Base-by-base conservation (phyloP, 2,113 vertebrate genomes). In the Platanista minor region DNA sequence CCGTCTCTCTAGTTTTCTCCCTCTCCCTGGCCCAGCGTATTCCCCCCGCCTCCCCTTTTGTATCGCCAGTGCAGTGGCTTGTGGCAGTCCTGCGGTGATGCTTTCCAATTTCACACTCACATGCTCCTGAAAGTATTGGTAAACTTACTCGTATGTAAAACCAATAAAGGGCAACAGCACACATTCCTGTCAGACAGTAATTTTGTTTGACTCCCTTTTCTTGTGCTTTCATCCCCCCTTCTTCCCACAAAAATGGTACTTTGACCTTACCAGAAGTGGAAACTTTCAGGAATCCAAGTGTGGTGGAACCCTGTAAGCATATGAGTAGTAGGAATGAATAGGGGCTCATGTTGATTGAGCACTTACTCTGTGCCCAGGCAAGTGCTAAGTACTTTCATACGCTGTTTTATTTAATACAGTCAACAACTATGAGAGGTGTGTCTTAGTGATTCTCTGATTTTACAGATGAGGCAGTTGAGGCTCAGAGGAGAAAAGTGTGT, bases 41-140 rank as follows among this genome's bases (percentile, higher is more conserved):
- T 57, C 6, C 18, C 46, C 9, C 41, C 36, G 6, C 80, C 67
- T 61, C 59, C 64, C 18, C 54, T 94, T 92, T 90, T 49, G 43
- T 74, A 39, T 78, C 2, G 0, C 86, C 23, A 14, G 95, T 27
- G 94, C 33, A 10, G 93, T 59, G 91, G 91, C 77, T 94, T 10
- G 12, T 85, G 84, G 90, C 96, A 9, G 90, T 80, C 64, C 52
- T 59, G 66, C 87, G 0, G 92, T 80, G n/a, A 21, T 2, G 0
- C 95, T 86, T 98, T 98, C 97, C 98, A 98, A 90, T 98, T 98
- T 98, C 98, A 98, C 98, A 98, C 97, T 17, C 23, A 93, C 83
- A 52, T 80, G 97, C 97, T 97, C 97, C 52, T 93, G 97, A 94
- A 27, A 96, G 11, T 97, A 84, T 96, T 95, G 57, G 52, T 88